Evolutionary conservation across 23 tunicate genomes (phyloP).

Genomic region (Diplosoma virens): DNA sequence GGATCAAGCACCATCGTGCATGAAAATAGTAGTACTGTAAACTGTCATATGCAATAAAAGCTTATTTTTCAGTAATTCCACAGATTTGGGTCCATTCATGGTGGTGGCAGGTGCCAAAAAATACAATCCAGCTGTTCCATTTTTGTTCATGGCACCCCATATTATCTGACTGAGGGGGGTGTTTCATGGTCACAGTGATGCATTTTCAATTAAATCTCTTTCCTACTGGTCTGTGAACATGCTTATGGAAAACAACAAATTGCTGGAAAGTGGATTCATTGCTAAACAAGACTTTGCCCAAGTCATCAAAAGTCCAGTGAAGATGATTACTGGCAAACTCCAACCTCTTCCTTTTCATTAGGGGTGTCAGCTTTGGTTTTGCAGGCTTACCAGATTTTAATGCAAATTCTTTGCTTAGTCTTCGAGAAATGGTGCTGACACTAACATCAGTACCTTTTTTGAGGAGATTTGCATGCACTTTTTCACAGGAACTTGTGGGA

Average conservation of each 20-base stretch:
- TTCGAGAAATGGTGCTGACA: conserved; percentile 4
- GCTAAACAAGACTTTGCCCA: conserved; percentile 15
- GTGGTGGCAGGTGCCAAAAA: too few species aligned
- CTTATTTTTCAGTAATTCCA: too few species aligned
- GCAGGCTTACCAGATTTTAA: conserved; percentile 26
- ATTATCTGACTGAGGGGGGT: not conserved
- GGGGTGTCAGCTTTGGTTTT: conserved; percentile 18
- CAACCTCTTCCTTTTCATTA: conserved; percentile 9
- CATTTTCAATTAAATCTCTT: conserved; percentile 5
- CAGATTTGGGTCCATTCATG: too few species aligned
- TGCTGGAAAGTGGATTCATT: conserved; percentile 32
- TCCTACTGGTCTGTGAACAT: conserved; percentile 12
- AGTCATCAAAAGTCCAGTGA: conserved; percentile 22
- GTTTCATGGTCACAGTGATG: conserved; percentile 21
- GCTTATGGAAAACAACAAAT: conserved; percentile 8
- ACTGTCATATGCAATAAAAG: too few species aligned
- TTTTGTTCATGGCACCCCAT: too few species aligned
- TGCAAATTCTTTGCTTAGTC: conserved; percentile 18
- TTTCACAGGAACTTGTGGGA: conserved; percentile 38
- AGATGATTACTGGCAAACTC: conserved; percentile 20
- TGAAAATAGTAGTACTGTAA: too few species aligned
- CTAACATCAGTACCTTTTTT: conserved; percentile 8
- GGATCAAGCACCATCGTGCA: too few species aligned
- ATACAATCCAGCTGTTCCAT: too few species aligned
- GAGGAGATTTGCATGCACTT: conserved; percentile 14